These are phyloP conservation scores for Conus ventricosus DNA, from an alignment of 1,140 invertebrate genomes.

Conservation along the genomic window DNA sequence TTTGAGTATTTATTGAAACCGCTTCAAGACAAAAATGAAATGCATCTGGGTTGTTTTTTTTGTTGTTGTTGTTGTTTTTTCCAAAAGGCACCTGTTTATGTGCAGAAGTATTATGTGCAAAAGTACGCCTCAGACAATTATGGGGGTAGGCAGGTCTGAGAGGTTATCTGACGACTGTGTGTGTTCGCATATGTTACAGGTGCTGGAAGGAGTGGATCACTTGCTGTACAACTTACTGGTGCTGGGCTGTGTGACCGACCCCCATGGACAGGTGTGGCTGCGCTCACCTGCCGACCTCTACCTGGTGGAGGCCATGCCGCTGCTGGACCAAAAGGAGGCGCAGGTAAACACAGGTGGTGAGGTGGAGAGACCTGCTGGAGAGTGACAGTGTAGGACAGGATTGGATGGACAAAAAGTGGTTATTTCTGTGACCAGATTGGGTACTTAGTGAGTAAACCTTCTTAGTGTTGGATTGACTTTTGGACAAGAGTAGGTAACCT, in stretches of 20 bases:
- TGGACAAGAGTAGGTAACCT: background rate
- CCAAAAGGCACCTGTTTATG: too few species aligned
- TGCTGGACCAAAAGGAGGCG: conserved; percentile 8
- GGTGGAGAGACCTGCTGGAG: conserved; percentile 29
- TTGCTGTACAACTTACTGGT: background rate
- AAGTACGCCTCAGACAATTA: too few species aligned
- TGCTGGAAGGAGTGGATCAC: background rate
- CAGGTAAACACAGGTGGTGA: background rate
- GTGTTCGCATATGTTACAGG: background rate
- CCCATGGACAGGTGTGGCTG: conserved; percentile 62
- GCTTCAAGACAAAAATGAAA: too few species aligned
- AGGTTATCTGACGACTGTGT: too few species aligned
- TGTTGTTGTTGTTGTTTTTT: background rate
- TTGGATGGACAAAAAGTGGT: conserved; percentile 1
- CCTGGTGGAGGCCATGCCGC: conserved; percentile 66
- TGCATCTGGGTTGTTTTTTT: background rate
- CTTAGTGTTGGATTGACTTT: too few species aligned
- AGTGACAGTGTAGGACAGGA: conserved; percentile 18
- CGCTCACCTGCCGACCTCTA: conserved; percentile 63
- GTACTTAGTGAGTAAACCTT: too few species aligned
- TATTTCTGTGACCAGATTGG: background rate
- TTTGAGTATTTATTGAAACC: too few species aligned
- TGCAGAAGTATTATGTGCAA: too few species aligned
- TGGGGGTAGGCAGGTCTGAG: too few species aligned
- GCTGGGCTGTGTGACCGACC: background rate